Evolutionary conservation across 2,888 invertebrate species (phyloP).

Genomic region (Trachelus stipa): DNA sequence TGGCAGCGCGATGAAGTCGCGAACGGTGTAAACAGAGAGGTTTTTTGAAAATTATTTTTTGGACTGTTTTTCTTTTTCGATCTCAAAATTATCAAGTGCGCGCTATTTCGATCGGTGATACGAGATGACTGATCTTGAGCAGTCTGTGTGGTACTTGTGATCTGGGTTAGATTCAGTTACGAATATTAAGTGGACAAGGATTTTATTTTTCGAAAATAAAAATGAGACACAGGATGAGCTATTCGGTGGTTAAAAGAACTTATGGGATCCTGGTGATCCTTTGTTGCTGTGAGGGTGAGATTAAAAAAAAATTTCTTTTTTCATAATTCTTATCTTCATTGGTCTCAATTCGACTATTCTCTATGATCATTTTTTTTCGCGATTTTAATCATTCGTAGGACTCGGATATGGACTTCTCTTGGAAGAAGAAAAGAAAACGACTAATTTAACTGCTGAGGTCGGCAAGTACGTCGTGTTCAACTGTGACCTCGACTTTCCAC

Average conservation of each 20-base stretch:
- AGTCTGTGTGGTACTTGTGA: not conserved
- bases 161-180: not conserved
- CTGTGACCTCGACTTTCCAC: constrained; percentile 89
- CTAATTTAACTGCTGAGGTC: constrained; percentile 75
- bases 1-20: not conserved
- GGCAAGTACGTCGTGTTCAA: constrained; percentile 84
- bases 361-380: constrained; percentile 2
- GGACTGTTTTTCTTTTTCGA: not conserved
- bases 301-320: not conserved
- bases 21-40: not conserved
- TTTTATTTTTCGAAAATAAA: not conserved
- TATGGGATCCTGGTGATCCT: constrained; percentile 28
- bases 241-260: not conserved
- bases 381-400: constrained; percentile 36
- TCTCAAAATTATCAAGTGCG: not conserved
- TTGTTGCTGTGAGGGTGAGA: constrained; percentile 22
- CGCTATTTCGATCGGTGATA: not conserved
- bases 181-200: not conserved
- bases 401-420: constrained; percentile 53
- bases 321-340: not conserved
- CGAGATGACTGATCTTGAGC: not conserved
- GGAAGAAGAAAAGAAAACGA: constrained; percentile 60
- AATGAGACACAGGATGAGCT: not conserved
- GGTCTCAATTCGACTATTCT: not conserved
- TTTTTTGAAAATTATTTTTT: not conserved